Conservation (phyloP, 2,113 vertebrate genomes). For the Isurus oxyrinchus region DNA sequence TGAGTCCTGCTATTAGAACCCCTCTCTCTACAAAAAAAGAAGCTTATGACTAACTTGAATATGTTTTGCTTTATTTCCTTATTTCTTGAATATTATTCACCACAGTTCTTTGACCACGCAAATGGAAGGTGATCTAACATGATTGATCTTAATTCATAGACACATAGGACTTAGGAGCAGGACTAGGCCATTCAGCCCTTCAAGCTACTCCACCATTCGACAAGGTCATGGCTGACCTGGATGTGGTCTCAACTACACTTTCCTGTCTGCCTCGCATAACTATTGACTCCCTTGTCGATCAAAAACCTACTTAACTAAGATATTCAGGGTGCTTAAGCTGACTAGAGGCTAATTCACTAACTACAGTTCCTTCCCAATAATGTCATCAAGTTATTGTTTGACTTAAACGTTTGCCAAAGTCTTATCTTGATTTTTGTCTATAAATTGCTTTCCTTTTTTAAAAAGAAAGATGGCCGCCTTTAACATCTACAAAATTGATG, state of each 20-base stretch:
- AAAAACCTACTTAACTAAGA: no score
- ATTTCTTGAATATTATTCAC: neutral
- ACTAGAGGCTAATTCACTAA: neutral
- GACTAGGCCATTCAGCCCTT: no score
- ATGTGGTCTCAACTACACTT: no score
- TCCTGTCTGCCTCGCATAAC: no score
- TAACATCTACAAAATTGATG: neutral
- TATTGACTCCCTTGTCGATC: no score
- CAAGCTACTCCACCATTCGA: no score
- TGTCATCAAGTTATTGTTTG: neutral
- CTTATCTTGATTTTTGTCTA: neutral
- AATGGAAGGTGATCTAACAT: neutral
- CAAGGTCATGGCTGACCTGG: no score
- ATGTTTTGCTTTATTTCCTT: neutral
- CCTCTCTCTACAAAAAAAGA: neutral
- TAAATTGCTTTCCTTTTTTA: neutral
- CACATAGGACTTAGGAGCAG: no score
- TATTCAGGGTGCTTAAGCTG: neutral
- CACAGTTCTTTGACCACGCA: neutral
- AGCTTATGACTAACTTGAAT: neutral
- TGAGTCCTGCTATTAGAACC: neutral
- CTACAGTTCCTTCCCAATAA: neutral
- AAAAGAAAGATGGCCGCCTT: neutral
- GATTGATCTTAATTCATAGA: neutral
- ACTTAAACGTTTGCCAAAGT: neutral